Base-by-base conservation (phyloP, 2,888 invertebrate genomes). In the Chouioia cunea region DNA sequence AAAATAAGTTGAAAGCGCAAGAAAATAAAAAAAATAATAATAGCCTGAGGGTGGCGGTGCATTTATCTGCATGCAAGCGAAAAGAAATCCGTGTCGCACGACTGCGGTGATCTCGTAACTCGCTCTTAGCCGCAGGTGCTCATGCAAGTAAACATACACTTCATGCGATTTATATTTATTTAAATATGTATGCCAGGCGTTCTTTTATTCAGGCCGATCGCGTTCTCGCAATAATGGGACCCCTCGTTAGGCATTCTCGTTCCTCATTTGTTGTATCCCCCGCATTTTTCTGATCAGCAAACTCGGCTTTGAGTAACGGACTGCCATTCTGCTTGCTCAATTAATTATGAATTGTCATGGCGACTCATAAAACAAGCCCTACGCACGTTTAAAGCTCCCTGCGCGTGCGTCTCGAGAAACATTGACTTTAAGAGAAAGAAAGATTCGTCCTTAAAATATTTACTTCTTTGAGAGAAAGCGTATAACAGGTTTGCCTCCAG, bases 11-110 rank as follows among this genome's bases (percentile, higher is more conserved):
- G 60, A 48, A 47, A 53, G n/a, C 36, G 36, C 6, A 36, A 12
- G 36, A 36, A 10, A 6, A 36, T 10, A 36, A 3, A 20, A 52
- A 54, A 36, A 64, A 57, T 36, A 65, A 65, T 56, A 65, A 65
- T 18, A 23, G 46, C 22, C 46, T 22, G 36, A 14, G 47, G 18
- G 23, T 20, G 27, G n/a, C 10, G 18, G n/a, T 15, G 46, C 12
- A 15, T 14, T 23, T 27, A 27, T 36, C 16, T 12, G 18, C 10
- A 36, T 20, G 22, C 22, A 62, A 60, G 48, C n/a, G 23, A 62
- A 62, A 52, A 50, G 53, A 70, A 65, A 70, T 70, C 59, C 46
- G 70, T 65, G 70, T 70, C 70, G 69, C 47, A 16, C 23, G 4
- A 4, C 15, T 23, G n/a, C 46, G 44, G 46, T 16, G 46, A 56